Conservation (phyloP, 2,113 vertebrate genomes). For the Chloebia gouldiae region DNA sequence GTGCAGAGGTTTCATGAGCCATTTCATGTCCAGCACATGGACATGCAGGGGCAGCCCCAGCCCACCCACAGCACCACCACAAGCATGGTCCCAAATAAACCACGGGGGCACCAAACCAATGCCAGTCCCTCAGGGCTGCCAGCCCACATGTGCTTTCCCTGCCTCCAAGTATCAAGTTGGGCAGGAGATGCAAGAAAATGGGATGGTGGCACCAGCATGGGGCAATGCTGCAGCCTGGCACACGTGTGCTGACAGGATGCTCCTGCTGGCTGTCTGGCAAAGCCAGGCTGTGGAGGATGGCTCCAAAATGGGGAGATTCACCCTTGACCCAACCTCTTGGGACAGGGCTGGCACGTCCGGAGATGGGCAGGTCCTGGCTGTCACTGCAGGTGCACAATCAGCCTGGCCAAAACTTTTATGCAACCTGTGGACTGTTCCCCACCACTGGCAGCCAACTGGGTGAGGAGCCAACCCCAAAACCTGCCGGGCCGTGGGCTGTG, state of each 20-base stretch:
- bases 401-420: neutral
- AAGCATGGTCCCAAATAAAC: neutral
- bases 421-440: neutral
- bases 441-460: fast-evolving
- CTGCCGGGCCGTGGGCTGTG: fast-evolving
- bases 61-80: neutral
- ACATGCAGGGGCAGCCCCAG: neutral
- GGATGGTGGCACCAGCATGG: fast-evolving
- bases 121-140: neutral
- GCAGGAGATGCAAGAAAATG: neutral
- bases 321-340: neutral
- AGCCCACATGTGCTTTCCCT: neutral
- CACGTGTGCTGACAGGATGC: fast-evolving
- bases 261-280: neutral
- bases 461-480: neutral
- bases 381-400: neutral
- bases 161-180: neutral
- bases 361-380: neutral
- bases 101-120: fast-evolving
- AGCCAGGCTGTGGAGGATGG: fast-evolving
- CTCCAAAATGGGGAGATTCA: neutral
- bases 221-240: neutral
- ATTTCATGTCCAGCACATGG: neutral
- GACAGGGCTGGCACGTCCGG: fast-evolving
- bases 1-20: neutral